Evolutionary conservation across 1,140 invertebrate species (phyloP), one percentile per base, ranked within the genome.

Genomic region (Trachymyrmex septentrionalis): DNA sequence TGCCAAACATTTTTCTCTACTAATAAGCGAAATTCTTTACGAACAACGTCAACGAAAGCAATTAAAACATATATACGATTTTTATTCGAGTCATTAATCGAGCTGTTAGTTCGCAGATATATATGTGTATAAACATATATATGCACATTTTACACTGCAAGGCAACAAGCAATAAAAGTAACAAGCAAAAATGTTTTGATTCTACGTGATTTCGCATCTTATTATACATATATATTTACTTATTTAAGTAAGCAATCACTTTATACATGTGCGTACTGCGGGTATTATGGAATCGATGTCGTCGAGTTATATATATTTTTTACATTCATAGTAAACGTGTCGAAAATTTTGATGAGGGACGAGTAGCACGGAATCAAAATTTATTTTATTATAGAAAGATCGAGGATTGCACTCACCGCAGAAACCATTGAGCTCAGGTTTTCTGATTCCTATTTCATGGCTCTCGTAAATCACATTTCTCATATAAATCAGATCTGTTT

Each of bases 301-400:
- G 34, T 63, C 7, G 34, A 21, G 69, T 12, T 61, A n/a, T 61
- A 75, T 75, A 75, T n/a, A 84, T 84, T 84, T 84, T 84, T 84
- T 44, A 63, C 69, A 59, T 73, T 59, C 34, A 14, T 30, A 19
- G 16, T 81, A 71, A 84, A 63, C 80, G 69, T 84, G 80, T 73
- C 30, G 55, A 69, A 84, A 84, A 84, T 84, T 73, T 63, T 19
- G 38, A 82, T 59, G 19, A 82, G 53, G 63, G 27, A 12, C 38
- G 44, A 63, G 69, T 2, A 57, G 2, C 3, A n/a, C 27, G 9
- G 7, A 24, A 21, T 73, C 14, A 24, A 14, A 84, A 84, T 63
- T 75, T 84, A 72, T 72, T 44, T 55, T 72, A 82, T 73, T 73
- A 82, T 24, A 7, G 30, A 72, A 48, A 72, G 67, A 73, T 82